Percentiles rank a stretch among this genome's conserved stretches.
Conservation (phyloP, 1,140 invertebrate genomes). For the Magallana ariakensis region DNA sequence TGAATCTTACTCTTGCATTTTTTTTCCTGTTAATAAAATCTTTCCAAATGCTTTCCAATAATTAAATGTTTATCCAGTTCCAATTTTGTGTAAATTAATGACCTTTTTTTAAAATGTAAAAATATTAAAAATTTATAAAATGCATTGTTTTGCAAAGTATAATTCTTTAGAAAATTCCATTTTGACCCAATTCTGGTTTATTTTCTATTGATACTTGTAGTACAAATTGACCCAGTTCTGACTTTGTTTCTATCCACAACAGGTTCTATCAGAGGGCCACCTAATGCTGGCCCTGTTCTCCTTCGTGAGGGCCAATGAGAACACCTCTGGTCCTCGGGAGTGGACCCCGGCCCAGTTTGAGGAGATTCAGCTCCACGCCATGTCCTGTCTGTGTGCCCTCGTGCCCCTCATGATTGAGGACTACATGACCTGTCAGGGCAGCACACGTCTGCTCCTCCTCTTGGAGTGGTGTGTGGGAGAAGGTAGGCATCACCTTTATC, state of each 20-base stretch:
- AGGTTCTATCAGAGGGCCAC: slow-evolving; percentile 78
- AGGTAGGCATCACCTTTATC: slow-evolving; percentile 63
- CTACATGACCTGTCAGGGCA: slow-evolving; percentile 79
- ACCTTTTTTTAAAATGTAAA: no score
- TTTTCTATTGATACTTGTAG: no score
- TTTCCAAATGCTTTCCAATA: no score
- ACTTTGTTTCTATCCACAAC: neutral
- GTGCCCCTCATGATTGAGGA: slow-evolving; percentile 78
- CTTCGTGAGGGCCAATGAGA: slow-evolving; percentile 77
- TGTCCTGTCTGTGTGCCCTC: slow-evolving; percentile 76
- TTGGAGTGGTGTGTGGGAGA: slow-evolving; percentile 79
- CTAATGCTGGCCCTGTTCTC: slow-evolving; percentile 78
- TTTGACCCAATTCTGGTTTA: no score
- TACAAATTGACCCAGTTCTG: neutral
- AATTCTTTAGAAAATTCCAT: no score
- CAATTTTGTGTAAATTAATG: no score
- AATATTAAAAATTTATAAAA: no score
- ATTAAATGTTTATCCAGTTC: no score
- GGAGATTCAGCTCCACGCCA: slow-evolving; percentile 79
- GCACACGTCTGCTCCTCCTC: slow-evolving; percentile 77
- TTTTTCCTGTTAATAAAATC: no score
- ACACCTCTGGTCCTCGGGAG: slow-evolving; percentile 67
- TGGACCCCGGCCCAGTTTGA: slow-evolving; percentile 80
- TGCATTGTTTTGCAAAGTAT: no score
- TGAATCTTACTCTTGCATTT: no score